Evolutionary conservation across 2,113 vertebrate genomes (phyloP), one percentile per base, ranked within the genome.

Genomic region (Erpornis zantholeuca): DNA sequence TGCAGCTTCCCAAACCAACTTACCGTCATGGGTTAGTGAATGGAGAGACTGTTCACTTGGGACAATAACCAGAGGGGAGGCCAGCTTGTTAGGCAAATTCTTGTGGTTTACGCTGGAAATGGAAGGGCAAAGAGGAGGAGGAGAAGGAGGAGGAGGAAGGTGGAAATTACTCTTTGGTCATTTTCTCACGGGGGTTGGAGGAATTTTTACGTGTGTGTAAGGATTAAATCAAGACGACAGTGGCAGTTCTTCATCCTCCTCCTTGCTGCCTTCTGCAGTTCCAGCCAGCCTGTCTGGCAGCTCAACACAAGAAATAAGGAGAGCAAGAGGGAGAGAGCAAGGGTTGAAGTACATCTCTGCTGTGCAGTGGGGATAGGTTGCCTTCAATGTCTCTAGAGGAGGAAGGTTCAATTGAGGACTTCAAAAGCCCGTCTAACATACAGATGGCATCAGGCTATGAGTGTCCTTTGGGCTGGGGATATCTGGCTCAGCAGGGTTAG

Each of bases 41-140:
- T 95, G 94, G 97, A 98, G 97, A 98, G 97, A 80, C 97, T 98
- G 97, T 96, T 98, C 97, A 94, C 96, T 95, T 94, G 96, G 97
- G 97, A 97, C 91, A 97, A 97, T 92, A 97, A 97, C 97, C 96
- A 98, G 97, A 97, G 95, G 96, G 94, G 92, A 97, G 93, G 87
- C 78, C 95, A 97, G 96, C 80, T 91, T 96, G 84, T 87, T 92
- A 96, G 94, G 92, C 75, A 86, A 95, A 96, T 90, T 97, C 79
- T 75, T 85, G 77, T 83, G 84, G 91, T 71, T 82, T 93, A 76
- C 45, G 82, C 92, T 95, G 76, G 84, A 92, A 95, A 91, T 59
- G 82, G 75, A 83, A 63, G 65, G 35, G 60, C 33, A 0, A 35
- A 35, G 27, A 68, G 14, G 27, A 85, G 70, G 36, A n/a, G 28